Base-by-base conservation (phyloP, 2,113 vertebrate species). In the Elachura formosa region DNA sequence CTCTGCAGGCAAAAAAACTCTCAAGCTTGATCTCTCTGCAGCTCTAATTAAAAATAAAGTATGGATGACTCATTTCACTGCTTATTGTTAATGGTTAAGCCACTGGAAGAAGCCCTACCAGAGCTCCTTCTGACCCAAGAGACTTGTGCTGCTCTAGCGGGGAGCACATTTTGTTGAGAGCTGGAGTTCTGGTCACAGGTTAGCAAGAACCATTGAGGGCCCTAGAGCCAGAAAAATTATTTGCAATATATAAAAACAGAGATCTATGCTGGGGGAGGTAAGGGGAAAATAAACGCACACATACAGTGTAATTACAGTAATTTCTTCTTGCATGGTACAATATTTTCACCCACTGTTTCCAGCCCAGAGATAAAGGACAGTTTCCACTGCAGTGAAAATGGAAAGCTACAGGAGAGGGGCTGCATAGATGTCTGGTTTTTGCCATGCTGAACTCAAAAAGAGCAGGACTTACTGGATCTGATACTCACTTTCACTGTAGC, bases 11-110 rank as follows among this genome's bases (percentile, higher is more conserved):
- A 82, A 89, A 93, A 84, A 84, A 87, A 59, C 55, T 26, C 87
- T 87, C 79, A 80, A 62, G 54, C 87, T 86, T 88, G 64, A 93
- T 84, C 81, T 95, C 58, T 9, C 75, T 91, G 89, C 75, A 86
- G 64, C 45, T 84, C 84, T 87, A 94, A 86, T 96, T 96, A 96
- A 95, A 96, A 96, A 93, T 91, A 79, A 92, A 96, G 68, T 55
- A 38, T 4, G 2, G 82, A 87, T 96, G 93, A 95, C 82, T 96
- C 95, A 94, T 94, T 88, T 90, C 84, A 64, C 49, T 86, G 90
- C 84, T 92, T 31, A 71, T 80, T 93, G 90, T 84, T 94, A 92
- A 76, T 90, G 83, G 93, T 77, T 89, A 94, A 96, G 68, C 81
- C 86, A 23, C 90, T 96, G 90, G 86, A 90, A 95, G 96, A 90